Conservation (phyloP, 1,140 invertebrate species). For the Neodiprion lecontei region DNA sequence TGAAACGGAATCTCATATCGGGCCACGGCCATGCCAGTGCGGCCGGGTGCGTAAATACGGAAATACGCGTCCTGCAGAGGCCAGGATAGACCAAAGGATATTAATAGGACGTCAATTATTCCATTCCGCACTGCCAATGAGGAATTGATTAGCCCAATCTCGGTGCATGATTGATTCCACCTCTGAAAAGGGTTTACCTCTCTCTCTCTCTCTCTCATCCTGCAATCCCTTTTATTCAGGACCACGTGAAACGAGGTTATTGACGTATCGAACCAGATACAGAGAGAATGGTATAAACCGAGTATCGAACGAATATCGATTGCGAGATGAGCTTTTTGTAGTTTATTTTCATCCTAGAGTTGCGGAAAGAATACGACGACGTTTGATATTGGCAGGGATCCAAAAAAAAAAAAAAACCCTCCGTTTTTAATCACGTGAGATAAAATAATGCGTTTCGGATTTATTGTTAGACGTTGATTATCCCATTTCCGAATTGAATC, state of each 20-base stretch:
- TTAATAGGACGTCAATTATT: not conserved
- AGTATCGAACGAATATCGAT: no score
- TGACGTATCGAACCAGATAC: not conserved
- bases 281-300: no score
- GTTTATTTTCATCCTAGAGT: no score
- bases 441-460: no score
- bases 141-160: not conserved
- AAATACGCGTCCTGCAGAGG: not conserved
- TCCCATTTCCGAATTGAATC: no score
- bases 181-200: not conserved
- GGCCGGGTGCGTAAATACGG: constrained; percentile 3
- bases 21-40: not conserved
- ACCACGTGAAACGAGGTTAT: not conserved
- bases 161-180: not conserved
- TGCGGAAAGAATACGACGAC: no score
- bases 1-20: not conserved
- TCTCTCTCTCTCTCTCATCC: not conserved
- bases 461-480: no score
- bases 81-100: not conserved
- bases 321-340: no score
- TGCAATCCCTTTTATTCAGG: not conserved
- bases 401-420: no score
- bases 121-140: not conserved
- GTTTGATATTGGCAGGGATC: no score
- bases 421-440: no score